phyloP scores from a whole-genome alignment of 2,113 vertebrate species.

The Sylvilagus bachmani region DNA sequence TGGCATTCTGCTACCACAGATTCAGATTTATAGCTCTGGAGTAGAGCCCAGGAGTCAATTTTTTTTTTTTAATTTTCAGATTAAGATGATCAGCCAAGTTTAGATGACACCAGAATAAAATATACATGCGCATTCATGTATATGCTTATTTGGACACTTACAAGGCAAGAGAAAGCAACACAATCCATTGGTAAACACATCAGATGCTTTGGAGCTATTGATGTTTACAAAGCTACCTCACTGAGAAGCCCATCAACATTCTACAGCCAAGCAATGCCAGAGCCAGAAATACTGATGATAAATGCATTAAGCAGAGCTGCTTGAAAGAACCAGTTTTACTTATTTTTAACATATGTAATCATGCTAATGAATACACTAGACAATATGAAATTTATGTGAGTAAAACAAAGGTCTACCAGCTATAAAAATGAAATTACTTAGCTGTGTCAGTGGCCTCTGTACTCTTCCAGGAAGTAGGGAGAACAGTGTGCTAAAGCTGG shows the following conservation, averaged over 20 bases:
- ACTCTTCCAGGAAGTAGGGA: background rate
- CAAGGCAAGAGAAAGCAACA: background rate
- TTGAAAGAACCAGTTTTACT: slow-evolving; percentile 25
- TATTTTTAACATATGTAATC: background rate
- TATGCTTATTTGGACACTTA: background rate
- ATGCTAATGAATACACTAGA: background rate
- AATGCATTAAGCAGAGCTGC: slow-evolving; percentile 11
- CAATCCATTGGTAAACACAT: background rate
- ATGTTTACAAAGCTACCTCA: background rate
- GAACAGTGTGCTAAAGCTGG: background rate
- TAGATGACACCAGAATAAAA: background rate
- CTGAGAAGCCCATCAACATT: background rate
- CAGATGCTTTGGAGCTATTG: background rate
- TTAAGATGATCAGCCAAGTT: background rate
- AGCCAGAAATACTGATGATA: background rate
- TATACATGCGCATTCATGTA: background rate
- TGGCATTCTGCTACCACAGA: background rate
- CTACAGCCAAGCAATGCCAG: background rate
- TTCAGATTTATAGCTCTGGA: slow-evolving; percentile 1
- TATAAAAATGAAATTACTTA: background rate
- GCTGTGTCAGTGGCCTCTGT: background rate
- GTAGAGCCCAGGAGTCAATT: background rate
- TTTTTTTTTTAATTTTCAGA: background rate
- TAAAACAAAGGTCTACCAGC: slow-evolving; percentile 30
- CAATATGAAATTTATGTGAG: slow-evolving; percentile 9